phyloP scores from a whole-genome alignment of 2,888 invertebrate genomes.

The Campopleginae sp. region DNA sequence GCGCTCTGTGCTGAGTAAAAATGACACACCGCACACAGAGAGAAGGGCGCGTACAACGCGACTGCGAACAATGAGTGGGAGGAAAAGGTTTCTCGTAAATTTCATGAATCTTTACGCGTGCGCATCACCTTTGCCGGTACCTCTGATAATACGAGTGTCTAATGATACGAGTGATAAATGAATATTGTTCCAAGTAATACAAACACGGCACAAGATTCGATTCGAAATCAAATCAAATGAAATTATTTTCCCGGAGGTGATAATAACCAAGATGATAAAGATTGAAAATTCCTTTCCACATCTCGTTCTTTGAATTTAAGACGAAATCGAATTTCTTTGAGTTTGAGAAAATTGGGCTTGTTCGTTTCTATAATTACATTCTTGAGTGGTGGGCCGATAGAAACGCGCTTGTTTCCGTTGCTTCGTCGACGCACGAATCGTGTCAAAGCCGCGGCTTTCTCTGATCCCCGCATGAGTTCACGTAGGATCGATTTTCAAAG shows the following conservation, averaged over 20 bases:
- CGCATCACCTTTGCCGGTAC: constrained; percentile 12
- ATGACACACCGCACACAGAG: constrained; percentile 26
- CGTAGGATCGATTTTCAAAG: constrained; percentile 10
- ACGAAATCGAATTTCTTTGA: constrained; percentile 4
- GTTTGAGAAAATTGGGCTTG: background rate
- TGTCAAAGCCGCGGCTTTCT: constrained; percentile 26
- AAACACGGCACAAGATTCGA: background rate
- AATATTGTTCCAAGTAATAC: background rate
- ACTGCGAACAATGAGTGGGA: constrained; percentile 49
- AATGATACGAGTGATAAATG: background rate
- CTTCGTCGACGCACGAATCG: background rate
- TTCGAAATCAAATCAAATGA: background rate
- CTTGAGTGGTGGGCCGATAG: background rate
- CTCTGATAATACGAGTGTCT: constrained; percentile 5
- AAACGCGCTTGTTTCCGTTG: background rate
- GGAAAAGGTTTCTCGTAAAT: constrained; percentile 44
- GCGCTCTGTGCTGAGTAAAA: constrained; percentile 34
- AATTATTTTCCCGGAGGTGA: background rate
- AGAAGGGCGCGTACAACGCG: constrained; percentile 21
- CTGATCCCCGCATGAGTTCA: background rate
- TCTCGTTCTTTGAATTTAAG: background rate
- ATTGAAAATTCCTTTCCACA: background rate
- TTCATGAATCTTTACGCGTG: constrained; percentile 29
- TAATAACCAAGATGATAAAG: background rate
- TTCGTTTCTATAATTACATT: constrained; percentile 17